These are phyloP conservation scores for Thereuonema tuberculata DNA, from an alignment of 1,140 invertebrate genomes.

Conservation along the genomic window DNA sequence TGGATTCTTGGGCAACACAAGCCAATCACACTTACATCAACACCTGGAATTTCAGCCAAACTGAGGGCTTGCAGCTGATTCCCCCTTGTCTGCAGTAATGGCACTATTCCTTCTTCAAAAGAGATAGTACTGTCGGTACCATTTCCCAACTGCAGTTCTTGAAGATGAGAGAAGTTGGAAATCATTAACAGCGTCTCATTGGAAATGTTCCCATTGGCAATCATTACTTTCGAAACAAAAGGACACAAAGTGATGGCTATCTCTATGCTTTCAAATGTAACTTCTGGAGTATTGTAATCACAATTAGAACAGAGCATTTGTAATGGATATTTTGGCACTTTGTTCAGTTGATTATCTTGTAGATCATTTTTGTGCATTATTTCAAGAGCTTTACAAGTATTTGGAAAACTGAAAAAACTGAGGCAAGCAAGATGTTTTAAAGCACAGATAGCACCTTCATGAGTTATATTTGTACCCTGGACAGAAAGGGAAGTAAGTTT, in stretches of 20 bases:
- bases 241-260: background rate
- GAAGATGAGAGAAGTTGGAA: background rate
- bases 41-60: background rate
- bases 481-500: background rate
- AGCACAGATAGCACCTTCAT: background rate
- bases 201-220: background rate
- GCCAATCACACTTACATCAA: slow-evolving; percentile 1
- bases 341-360: background rate
- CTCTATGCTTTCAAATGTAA: background rate
- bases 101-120: background rate
- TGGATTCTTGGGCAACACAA: background rate
- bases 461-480: background rate
- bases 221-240: background rate
- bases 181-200: background rate
- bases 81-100: background rate
- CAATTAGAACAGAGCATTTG: background rate
- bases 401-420: background rate
- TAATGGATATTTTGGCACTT: background rate
- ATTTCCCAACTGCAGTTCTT: background rate
- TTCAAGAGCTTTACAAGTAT: background rate
- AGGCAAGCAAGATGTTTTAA: background rate
- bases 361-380: background rate
- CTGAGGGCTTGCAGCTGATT: background rate
- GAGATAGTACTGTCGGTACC: background rate
- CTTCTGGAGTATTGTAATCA: background rate